Evolutionary conservation across 2,888 invertebrate genomes (phyloP), one percentile per base, ranked within the genome.

Genomic region (Epinotia demarniana): DNA sequence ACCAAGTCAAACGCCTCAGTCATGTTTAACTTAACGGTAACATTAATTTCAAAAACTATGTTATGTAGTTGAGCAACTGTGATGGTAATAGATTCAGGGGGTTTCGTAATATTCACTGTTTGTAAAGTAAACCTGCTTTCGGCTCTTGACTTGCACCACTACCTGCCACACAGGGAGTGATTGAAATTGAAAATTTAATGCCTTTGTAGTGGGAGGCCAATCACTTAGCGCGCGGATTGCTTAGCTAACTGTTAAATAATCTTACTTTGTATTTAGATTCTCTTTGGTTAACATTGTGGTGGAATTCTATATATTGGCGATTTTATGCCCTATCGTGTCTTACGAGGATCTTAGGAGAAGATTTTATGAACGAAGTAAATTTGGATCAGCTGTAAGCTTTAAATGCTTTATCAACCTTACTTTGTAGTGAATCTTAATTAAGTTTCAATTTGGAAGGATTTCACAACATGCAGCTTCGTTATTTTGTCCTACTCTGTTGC

Each of bases 131-230:
- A 57, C 58, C 61, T 13, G 58, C 63, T n/a, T 12, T 5, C 18
- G 70, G 61, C 81, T 77, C 4, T 0, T 73, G 8, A 6, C 78
- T 82, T 69, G 62, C 0, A 9, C 77, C 76, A 55, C 66, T 9
- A 13, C 4, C 74, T 23, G 72, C 80, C 78, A 55, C 76, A 77
- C 77, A 75, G 81, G 77, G 83, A 87, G 87, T 89, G 89, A 89
- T 89, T 89, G 88, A 84, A 83, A 86, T 86, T 89, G 87, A 89
- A 89, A 89, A 82, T 86, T 89, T 89, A 89, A 89, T 88, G 85
- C 82, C 79, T 84, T 85, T 85, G 85, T 85, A 87, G 85, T 86
- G 87, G 81, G 78, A 77, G 77, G 73, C 80, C 88, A 87, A 89
- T 89, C 87, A 87, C 87, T 89, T 87, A 86, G 61, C 63, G 49